Evolutionary conservation across 2,797 vertebrate genomes (phyloP), one percentile per base, ranked within the genome.

Genomic region (Melanotaenia nigrans): DNA sequence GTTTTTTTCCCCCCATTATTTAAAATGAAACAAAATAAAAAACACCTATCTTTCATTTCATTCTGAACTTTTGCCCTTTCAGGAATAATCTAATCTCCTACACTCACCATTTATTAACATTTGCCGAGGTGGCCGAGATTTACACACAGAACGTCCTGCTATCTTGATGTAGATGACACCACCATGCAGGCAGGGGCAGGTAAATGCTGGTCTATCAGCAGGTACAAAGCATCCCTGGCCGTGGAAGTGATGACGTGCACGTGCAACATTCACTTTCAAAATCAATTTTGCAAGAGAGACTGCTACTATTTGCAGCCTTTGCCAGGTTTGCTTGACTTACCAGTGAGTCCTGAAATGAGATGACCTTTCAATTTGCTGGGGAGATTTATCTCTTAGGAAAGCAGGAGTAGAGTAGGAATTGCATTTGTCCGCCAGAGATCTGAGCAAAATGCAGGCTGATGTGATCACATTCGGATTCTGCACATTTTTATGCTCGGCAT

Each of bases 301-400:
- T 20, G 30, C 25, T 13, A 33, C 33, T 35, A 16, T n/a, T 42
- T 59, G 49, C 24, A 36, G 33, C 25, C 28, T 38, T 51, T 42
- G 14, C 33, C 8, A 0, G 38, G 7, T 25, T 54, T 28, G 16
- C 32, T 66, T 60, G 22, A 61, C 12, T 24, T 22, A 49, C 55
- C 14, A 58, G 3, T 3, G 49, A 35, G 62, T 58, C 8, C 13
- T 33, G 14, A 60, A 58, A 25, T 58, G 10, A 53, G 32, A 16
- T 49, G 54, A 49, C 25, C 28, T 67, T 63, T 75, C 33, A 42
- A 59, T 40, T 53, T 49, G 20, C 61, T 33, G 22, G 24, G 24
- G 14, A 38, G 36, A 75, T 71, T 45, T 71, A 24, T 59, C 57
- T 36, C 20, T 7, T 38, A 9, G 56, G 10, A 32, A 33, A 60